Percentiles rank a stretch among this genome's conserved stretches.
Evolutionary conservation across 2,113 vertebrate species (phyloP).

Genomic region (Aegotheles bennettii): DNA sequence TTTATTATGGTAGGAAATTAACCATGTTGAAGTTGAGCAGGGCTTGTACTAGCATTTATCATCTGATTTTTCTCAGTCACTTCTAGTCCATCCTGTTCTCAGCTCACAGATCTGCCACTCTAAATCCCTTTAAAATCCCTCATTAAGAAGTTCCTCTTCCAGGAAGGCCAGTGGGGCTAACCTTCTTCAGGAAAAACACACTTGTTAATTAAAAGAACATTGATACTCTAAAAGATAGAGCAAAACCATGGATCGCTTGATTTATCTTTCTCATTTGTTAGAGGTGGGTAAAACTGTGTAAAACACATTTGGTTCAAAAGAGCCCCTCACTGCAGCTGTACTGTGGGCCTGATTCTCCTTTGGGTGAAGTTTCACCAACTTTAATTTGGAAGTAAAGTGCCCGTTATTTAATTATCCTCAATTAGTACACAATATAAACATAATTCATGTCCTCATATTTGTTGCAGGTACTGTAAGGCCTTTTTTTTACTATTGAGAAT

Average conservation of each 20-base stretch:
- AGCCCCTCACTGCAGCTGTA: not conserved
- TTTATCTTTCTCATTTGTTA: not conserved
- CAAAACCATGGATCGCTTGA: not conserved
- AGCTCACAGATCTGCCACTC: not conserved
- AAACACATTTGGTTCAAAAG: not conserved
- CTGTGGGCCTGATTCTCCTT: not conserved
- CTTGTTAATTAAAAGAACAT: conserved; percentile 16
- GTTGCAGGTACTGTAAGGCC: not conserved
- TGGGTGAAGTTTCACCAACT: not conserved
- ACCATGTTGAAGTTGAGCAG: not conserved
- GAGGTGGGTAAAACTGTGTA: not conserved
- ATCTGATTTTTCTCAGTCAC: not conserved
- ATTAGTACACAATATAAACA: not conserved
- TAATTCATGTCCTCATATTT: not conserved
- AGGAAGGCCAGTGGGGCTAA: not conserved
- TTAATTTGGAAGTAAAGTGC: not conserved
- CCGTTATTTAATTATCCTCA: not conserved
- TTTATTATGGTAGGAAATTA: not conserved
- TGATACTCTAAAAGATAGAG: not conserved
- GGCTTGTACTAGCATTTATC: not conserved
- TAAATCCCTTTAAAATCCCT: not conserved
- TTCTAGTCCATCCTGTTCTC: not conserved
- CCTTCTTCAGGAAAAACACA: not conserved
- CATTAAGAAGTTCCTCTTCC: not conserved
- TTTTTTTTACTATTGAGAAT: not conserved